Evolutionary conservation across 2,797 vertebrate genomes (phyloP).

Genomic region (Erethizon dorsatum): DNA sequence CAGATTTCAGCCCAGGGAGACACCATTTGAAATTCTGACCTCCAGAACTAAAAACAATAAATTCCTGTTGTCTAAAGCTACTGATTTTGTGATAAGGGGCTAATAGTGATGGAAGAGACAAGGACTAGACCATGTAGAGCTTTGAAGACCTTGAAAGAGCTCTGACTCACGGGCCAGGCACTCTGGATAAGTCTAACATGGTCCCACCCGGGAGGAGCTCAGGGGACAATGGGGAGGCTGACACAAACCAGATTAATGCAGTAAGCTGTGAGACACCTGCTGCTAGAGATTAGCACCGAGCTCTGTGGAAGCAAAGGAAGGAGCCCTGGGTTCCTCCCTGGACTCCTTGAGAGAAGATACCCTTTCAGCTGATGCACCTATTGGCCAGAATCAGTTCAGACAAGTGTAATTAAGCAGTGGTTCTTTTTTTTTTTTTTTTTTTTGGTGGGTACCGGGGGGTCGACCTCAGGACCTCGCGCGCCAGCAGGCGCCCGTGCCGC

Average conservation of each 20-base stretch:
- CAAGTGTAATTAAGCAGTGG: neutral
- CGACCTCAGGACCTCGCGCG: no score
- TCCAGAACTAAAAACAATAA: neutral
- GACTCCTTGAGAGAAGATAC: neutral
- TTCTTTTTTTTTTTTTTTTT: no score
- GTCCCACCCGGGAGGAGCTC: neutral
- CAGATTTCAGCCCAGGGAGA: neutral
- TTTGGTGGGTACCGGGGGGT: no score
- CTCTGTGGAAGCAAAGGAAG: conserved; percentile 1
- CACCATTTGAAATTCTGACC: neutral
- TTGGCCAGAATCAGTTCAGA: neutral
- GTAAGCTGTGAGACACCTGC: neutral
- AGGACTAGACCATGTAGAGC: neutral
- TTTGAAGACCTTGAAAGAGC: neutral
- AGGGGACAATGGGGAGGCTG: neutral
- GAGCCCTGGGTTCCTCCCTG: neutral
- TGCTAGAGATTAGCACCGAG: neutral
- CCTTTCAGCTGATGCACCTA: neutral
- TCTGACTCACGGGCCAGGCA: neutral
- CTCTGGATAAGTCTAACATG: neutral
- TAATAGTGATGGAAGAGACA: neutral
- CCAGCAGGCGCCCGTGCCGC: no score
- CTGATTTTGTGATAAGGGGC: neutral
- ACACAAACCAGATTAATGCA: neutral
- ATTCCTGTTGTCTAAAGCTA: neutral